These are phyloP conservation scores for Micrastur ruficollis DNA, from an alignment of 2,797 vertebrate species.

Conservation along the genomic window DNA sequence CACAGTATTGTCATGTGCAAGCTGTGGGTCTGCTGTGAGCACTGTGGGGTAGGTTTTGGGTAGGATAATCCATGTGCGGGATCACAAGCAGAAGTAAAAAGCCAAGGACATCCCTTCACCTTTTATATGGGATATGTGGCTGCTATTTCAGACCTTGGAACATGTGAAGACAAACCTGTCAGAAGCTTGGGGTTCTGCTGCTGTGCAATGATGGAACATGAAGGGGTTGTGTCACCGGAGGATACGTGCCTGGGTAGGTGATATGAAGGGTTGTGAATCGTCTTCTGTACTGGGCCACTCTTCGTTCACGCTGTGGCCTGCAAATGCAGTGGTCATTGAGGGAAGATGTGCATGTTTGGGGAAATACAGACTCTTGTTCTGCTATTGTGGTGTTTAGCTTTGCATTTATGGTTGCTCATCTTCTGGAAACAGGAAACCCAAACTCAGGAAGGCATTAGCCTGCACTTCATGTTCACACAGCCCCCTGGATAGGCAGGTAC, in stretches of 20 bases:
- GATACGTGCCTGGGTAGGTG: accelerated
- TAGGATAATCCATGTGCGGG: not conserved
- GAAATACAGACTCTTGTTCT: not conserved
- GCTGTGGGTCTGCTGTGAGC: not conserved
- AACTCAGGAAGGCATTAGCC: not conserved
- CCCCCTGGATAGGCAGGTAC: not conserved
- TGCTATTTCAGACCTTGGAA: not conserved
- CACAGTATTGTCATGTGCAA: not conserved
- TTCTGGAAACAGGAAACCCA: not conserved
- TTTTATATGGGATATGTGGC: accelerated
- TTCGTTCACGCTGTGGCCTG: not conserved
- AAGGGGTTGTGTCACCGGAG: not conserved
- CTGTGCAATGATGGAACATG: not conserved
- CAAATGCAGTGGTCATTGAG: not conserved
- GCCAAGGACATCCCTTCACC: accelerated
- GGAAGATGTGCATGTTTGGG: not conserved
- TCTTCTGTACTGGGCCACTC: not conserved
- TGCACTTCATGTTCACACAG: accelerated
- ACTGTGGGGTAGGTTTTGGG: not conserved
- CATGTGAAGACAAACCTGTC: accelerated
- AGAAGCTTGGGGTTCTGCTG: not conserved
- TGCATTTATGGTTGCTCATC: not conserved
- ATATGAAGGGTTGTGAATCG: not conserved
- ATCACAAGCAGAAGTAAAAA: not conserved
- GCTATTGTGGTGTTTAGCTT: accelerated